phyloP scores from a whole-genome alignment of 2,797 vertebrate genomes.

The Epinephelus awoara region DNA sequence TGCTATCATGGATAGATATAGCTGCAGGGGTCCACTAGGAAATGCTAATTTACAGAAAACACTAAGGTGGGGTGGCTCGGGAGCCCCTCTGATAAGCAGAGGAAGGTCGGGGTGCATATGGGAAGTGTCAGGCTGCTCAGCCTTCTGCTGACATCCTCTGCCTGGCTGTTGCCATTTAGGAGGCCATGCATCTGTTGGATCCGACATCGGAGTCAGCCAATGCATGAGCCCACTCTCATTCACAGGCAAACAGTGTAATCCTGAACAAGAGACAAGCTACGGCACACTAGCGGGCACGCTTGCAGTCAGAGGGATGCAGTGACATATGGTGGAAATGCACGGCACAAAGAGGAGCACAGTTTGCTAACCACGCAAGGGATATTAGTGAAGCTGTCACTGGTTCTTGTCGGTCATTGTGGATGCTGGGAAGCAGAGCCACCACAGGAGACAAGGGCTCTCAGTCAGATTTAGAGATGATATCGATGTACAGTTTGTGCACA shows the following conservation, averaged over 20 bases:
- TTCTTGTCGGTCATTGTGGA: constrained; percentile 16
- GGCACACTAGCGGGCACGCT: constrained; percentile 3
- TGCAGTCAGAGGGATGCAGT: constrained; percentile 8
- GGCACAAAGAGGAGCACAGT: constrained; percentile 32
- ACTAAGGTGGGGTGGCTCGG: constrained; percentile 11
- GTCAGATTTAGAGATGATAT: constrained; percentile 29
- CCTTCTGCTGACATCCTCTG: constrained; percentile 15
- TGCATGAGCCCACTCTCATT: not conserved
- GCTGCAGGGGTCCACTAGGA: constrained; percentile 51
- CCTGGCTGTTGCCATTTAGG: constrained; percentile 39
- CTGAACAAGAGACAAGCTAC: constrained; percentile 22
- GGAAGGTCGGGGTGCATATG: constrained; percentile 26
- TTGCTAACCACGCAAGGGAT: constrained; percentile 6
- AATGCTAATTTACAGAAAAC: constrained; percentile 69
- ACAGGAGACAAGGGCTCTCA: constrained; percentile 21
- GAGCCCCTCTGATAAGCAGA: constrained; percentile 44
- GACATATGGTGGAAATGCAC: constrained; percentile 59
- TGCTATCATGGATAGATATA: constrained; percentile 50
- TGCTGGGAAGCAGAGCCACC: not conserved
- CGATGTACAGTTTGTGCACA: not conserved
- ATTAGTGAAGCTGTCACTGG: constrained; percentile 33
- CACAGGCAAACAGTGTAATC: constrained; percentile 38
- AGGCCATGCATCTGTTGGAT: constrained; percentile 31
- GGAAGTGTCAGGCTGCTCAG: not conserved
- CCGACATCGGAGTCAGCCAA: constrained; percentile 5